Evolutionary conservation across 2,797 vertebrate genomes (phyloP).

Genomic region (Dendrocincla tyrannina): DNA sequence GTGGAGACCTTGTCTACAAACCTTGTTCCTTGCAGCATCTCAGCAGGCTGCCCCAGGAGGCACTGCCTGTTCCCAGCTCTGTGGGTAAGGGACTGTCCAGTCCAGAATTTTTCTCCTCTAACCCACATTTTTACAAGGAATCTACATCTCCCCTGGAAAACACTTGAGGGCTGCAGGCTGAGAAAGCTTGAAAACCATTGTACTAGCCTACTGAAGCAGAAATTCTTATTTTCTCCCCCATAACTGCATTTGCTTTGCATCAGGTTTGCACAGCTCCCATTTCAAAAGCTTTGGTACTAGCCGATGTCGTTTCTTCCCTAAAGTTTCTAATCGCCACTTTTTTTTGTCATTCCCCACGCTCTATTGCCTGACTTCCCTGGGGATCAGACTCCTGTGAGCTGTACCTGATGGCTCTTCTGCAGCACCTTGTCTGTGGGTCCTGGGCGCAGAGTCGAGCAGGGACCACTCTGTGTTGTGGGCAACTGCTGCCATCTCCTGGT

Average conservation of each 20-base stretch:
- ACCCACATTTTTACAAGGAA: not conserved
- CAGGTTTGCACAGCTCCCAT: not conserved
- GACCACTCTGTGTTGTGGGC: not conserved
- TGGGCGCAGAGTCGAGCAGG: not conserved
- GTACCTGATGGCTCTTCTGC: not conserved
- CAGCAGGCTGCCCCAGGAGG: not conserved
- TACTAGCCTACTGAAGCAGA: not conserved
- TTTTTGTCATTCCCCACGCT: not conserved
- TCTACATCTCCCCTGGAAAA: not conserved
- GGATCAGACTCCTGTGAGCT: not conserved
- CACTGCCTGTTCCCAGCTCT: not conserved
- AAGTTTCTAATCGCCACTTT: not conserved
- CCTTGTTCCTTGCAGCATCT: not conserved
- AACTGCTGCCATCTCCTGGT: conserved; percentile 56
- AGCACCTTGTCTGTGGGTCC: not conserved
- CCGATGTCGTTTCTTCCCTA: too few relatives aligned
- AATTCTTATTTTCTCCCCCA: not conserved
- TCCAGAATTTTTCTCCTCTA: not conserved
- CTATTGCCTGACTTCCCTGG: not conserved
- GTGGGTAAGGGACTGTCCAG: not conserved
- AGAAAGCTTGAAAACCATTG: not conserved
- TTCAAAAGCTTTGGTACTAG: not conserved
- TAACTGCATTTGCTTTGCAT: not conserved
- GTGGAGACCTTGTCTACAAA: not conserved
- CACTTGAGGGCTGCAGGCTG: not conserved